phyloP scores from a whole-genome alignment of 2,113 vertebrate species.

The Drymodes brunneopygia region DNA sequence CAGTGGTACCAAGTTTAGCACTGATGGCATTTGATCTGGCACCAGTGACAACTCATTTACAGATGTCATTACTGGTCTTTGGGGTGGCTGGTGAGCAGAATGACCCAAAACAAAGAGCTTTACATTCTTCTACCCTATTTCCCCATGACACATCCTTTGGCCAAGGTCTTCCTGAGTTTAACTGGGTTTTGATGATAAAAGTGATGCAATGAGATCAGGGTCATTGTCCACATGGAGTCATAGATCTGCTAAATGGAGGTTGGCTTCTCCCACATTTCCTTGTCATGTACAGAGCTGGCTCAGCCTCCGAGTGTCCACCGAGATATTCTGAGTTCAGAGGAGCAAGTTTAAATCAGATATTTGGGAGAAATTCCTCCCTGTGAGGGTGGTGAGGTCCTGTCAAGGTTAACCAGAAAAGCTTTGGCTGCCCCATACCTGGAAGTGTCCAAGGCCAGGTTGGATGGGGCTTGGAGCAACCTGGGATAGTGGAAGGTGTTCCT shows the following conservation, averaged over 20 bases:
- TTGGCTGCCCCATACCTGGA: background rate
- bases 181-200: background rate
- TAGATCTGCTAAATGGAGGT: background rate
- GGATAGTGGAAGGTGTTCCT: background rate
- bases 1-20: background rate
- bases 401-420: background rate
- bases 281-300: background rate
- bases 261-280: background rate
- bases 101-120: background rate
- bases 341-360: background rate
- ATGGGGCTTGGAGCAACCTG: background rate
- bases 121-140: background rate
- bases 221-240: background rate
- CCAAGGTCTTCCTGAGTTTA: background rate
- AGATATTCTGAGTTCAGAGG: background rate
- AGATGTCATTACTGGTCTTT: background rate
- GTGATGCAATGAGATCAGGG: accelerated
- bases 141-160: background rate
- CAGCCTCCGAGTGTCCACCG: background rate
- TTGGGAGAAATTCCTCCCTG: background rate
- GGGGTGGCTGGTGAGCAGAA: background rate
- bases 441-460: background rate
- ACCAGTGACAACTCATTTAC: background rate
- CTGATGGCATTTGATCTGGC: background rate
- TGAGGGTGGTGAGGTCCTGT: background rate